Evolutionary conservation across 2,888 invertebrate genomes (phyloP), one percentile per base, ranked within the genome.

Genomic region (Oxytorus armatus): DNA sequence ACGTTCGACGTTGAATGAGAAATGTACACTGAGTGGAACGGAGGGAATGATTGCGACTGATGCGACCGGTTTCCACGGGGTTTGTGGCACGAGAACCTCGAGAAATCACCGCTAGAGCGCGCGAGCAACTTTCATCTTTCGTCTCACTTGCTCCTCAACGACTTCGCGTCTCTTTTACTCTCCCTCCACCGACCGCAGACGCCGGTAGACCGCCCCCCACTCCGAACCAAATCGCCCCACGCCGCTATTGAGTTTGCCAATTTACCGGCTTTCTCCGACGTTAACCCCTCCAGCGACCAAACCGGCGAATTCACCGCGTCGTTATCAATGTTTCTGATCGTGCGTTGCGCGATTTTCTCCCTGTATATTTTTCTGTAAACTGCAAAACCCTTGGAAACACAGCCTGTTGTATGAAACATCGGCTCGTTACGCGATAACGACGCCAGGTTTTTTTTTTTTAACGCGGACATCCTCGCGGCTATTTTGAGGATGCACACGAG

Each of bases 1-100:
- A 79, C 63, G 84, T 85, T 88, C 85, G 83, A 86, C 83, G 85
- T 79, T 49, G 53, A 61, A 81, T 85, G 86, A 82, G 83, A 83
- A 82, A 81, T 84, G 84, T 83, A 83, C 73, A 88, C 88, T 85
- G 88, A 85, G 16, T 14, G 29, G 16, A 51, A 16, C 29, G 63
- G 8, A n/a, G 44, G 11, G 25, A n/a, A n/a, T n/a, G n/a, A n/a
- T n/a, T n/a, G n/a, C n/a, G n/a, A n/a, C n/a, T n/a, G n/a, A 23
- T 80, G 63, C 83, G 85, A 84, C 83, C 82, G 85, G 87, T 85
- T 29, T 84, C 81, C 81, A n/a, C n/a, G 81, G 83, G 55, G 47
- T 86, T 82, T 83, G 81, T 69, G 77, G 84, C 79, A 83, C 82
- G 83, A 82, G 85, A 85, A 66, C 68, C 55, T 65, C 47, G 42